Evolutionary conservation across 1,140 invertebrate genomes (phyloP).

Genomic region (Cydia pomonella): DNA sequence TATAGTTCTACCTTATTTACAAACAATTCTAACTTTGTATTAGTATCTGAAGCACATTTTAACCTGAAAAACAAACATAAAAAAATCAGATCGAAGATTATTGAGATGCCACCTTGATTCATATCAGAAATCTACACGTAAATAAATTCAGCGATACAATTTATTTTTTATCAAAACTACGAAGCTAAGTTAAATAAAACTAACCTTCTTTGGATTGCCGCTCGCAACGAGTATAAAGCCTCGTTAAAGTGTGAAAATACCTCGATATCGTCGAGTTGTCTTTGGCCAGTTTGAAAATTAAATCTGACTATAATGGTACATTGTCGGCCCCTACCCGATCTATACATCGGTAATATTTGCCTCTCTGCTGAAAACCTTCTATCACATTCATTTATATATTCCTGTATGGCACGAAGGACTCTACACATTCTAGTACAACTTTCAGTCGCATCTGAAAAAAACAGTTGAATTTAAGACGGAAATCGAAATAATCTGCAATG

Average conservation of each 20-base stretch:
- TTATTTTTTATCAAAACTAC: not conserved
- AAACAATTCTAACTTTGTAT: slow-evolving; percentile 94
- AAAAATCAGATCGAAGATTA: not conserved
- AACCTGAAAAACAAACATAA: slow-evolving; percentile 74
- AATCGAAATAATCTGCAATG: no score
- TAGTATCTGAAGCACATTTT: slow-evolving; percentile 85
- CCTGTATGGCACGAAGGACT: slow-evolving; percentile 95
- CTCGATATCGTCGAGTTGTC: slow-evolving; percentile 96
- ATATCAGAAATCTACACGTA: not conserved
- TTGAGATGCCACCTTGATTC: slow-evolving; percentile 21
- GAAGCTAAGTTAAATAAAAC: not conserved
- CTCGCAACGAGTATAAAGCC: slow-evolving; percentile 90
- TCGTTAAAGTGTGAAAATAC: slow-evolving; percentile 97
- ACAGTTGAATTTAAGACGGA: not conserved
- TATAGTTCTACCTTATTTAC: slow-evolving; percentile 94
- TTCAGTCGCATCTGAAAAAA: slow-evolving; percentile 72
- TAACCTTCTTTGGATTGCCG: slow-evolving; percentile 73
- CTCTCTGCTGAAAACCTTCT: slow-evolving; percentile 94
- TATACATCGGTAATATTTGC: slow-evolving; percentile 92
- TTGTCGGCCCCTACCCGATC: slow-evolving; percentile 95
- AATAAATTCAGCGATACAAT: not conserved
- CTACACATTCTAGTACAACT: slow-evolving; percentile 90
- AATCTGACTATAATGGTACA: slow-evolving; percentile 93
- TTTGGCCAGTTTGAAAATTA: slow-evolving; percentile 89
- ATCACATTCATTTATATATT: slow-evolving; percentile 98